Conservation (phyloP, 2,113 vertebrate species). For the Paradoxurus hermaphroditus region DNA sequence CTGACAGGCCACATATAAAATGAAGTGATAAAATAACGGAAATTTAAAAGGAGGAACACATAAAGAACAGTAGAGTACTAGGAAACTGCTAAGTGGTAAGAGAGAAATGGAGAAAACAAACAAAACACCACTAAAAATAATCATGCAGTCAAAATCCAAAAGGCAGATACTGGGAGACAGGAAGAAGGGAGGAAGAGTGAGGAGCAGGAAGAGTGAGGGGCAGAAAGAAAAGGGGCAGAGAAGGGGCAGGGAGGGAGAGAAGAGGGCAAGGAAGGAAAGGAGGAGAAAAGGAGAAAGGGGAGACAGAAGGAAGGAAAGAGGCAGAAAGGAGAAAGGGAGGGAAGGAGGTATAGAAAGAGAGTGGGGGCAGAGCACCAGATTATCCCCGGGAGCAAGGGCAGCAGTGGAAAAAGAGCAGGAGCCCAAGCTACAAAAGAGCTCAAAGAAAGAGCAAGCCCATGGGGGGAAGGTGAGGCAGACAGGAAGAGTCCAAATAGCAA, state of each 20-base stretch:
- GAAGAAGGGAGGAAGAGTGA: neutral
- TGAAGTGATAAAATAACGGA: neutral
- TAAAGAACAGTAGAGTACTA: neutral
- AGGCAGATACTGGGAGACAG: neutral
- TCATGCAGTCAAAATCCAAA: neutral
- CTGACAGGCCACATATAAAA: neutral
- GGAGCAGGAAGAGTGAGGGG: neutral
- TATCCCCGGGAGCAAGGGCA: neutral
- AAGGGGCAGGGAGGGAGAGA: no score
- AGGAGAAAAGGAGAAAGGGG: rapidly evolving
- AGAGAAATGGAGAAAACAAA: neutral
- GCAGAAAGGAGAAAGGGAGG: neutral
- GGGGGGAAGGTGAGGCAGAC: neutral
- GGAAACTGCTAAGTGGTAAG: neutral
- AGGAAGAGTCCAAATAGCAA: neutral
- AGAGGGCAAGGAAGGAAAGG: neutral
- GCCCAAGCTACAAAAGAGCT: neutral
- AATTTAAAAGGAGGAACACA: neutral
- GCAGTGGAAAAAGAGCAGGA: neutral
- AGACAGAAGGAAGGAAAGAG: neutral
- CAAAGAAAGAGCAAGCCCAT: neutral
- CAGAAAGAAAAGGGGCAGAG: neutral
- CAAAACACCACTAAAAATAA: neutral
- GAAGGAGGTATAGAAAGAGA: neutral
- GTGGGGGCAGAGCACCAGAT: neutral